A percentile compares a stretch with the other conserved stretches of the same genome.
These are phyloP conservation scores for Rhodeus uyekii DNA, from an alignment of 2,797 vertebrate genomes.

Conservation along the genomic window DNA sequence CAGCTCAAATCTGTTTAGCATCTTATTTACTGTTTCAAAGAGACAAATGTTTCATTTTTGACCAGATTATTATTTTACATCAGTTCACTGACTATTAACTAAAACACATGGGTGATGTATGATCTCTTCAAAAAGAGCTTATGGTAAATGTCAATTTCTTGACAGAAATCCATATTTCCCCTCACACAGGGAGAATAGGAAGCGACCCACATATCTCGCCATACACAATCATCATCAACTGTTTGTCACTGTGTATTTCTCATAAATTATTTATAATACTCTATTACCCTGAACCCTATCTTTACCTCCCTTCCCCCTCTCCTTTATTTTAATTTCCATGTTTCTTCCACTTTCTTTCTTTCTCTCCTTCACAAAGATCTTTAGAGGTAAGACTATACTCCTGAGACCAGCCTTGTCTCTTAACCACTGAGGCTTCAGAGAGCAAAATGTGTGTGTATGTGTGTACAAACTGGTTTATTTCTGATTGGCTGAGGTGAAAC, in stretches of 20 bases:
- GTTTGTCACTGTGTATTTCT: conserved; percentile 1
- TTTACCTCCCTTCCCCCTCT: neutral
- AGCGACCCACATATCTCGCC: neutral
- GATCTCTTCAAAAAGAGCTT: neutral
- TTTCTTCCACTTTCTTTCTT: neutral
- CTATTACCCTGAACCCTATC: neutral
- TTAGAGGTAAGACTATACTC: conserved; percentile 32
- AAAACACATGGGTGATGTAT: neutral
- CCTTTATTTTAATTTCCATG: neutral
- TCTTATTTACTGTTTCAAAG: neutral
- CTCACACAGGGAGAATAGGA: neutral
- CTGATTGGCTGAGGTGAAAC: conserved; percentile 43
- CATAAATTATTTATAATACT: conserved; percentile 17
- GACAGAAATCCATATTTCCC: neutral
- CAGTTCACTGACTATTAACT: neutral
- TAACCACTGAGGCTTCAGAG: conserved; percentile 42
- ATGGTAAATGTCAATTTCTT: neutral
- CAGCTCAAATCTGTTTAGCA: neutral
- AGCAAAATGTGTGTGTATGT: conserved; percentile 15
- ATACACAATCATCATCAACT: conserved; percentile 20
- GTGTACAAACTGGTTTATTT: conserved; percentile 15
- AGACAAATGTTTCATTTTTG: neutral
- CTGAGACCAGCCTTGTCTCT: conserved; percentile 31
- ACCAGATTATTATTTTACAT: neutral
- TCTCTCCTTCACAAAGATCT: conserved; percentile 36